phyloP scores from a whole-genome alignment of 2,113 vertebrate species.

The Cololabis saira region DNA sequence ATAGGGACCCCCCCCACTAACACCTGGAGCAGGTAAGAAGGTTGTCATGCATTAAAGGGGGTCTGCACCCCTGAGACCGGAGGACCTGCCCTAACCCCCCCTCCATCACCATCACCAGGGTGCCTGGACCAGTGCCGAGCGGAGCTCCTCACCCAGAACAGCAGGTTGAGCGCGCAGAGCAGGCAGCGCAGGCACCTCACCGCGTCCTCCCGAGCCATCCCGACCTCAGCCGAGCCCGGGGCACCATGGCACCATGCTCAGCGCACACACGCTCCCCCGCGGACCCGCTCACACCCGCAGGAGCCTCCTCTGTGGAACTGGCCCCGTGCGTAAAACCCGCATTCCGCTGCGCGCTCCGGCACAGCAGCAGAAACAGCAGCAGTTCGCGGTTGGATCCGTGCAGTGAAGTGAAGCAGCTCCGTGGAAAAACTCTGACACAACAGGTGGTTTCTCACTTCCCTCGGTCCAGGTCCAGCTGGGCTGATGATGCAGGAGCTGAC shows the following conservation, averaged over 20 bases:
- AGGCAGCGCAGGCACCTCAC: constrained; percentile 94
- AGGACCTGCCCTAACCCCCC: too few relatives aligned
- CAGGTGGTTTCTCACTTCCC: constrained; percentile 66
- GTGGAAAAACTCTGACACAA: constrained; percentile 52
- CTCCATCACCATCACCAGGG: too few relatives aligned
- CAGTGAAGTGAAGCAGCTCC: too few relatives aligned
- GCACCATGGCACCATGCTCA: constrained; percentile 69
- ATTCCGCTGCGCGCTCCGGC: constrained; percentile 40
- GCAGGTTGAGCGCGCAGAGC: constrained; percentile 93
- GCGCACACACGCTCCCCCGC: constrained; percentile 6
- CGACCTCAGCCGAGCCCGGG: constrained; percentile 79
- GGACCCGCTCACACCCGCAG: not conserved
- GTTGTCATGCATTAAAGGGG: too few relatives aligned
- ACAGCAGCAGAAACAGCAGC: constrained; percentile 15
- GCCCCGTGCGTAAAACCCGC: constrained; percentile 34
- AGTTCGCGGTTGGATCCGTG: constrained; percentile 43
- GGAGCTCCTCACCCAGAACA: constrained; percentile 92
- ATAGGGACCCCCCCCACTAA: too few relatives aligned
- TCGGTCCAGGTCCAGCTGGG: constrained; percentile 1
- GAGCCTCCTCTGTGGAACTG: not conserved
- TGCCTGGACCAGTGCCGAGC: too few relatives aligned
- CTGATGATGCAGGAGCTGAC: constrained; percentile 41
- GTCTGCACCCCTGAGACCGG: too few relatives aligned
- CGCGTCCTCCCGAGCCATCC: constrained; percentile 97
- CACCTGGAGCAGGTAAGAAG: too few relatives aligned